A percentile compares a stretch with the other conserved stretches of the same genome.
These are phyloP conservation scores for Equus przewalskii DNA, from an alignment of 2,113 vertebrate species.

Conservation along the genomic window DNA sequence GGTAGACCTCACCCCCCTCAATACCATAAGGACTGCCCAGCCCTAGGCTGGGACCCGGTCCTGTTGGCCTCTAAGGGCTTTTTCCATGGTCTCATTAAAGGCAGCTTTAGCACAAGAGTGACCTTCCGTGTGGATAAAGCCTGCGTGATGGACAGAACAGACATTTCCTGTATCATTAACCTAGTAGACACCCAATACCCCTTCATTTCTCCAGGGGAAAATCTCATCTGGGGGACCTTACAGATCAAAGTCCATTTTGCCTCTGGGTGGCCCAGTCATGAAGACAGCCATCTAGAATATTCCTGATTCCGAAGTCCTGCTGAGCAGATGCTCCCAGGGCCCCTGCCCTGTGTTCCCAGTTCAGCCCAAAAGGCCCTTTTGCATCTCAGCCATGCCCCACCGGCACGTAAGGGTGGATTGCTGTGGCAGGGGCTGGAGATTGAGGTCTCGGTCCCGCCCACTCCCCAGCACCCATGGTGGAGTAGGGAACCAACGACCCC, in stretches of 20 bases:
- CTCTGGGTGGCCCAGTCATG: accelerated
- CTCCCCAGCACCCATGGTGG: background rate
- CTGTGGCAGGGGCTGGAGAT: background rate
- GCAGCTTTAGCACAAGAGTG: accelerated
- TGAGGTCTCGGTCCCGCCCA: accelerated
- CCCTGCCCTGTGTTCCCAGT: background rate
- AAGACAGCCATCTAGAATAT: background rate
- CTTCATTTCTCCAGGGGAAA: background rate
- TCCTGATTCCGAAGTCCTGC: accelerated
- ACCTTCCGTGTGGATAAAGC: accelerated
- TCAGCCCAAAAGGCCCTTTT: background rate
- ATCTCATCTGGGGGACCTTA: accelerated
- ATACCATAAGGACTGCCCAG: background rate
- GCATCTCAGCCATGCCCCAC: background rate
- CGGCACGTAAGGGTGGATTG: accelerated
- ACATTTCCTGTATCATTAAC: background rate
- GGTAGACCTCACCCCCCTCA: background rate
- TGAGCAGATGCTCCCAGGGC: background rate
- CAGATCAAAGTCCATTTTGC: background rate
- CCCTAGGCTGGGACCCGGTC: accelerated
- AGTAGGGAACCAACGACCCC: accelerated
- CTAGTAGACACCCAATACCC: accelerated
- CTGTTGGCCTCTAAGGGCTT: background rate
- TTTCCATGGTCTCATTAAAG: background rate
- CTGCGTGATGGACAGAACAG: background rate